Evolutionary conservation across 2,113 vertebrate species (phyloP).

Genomic region (Hoplias malabaricus): DNA sequence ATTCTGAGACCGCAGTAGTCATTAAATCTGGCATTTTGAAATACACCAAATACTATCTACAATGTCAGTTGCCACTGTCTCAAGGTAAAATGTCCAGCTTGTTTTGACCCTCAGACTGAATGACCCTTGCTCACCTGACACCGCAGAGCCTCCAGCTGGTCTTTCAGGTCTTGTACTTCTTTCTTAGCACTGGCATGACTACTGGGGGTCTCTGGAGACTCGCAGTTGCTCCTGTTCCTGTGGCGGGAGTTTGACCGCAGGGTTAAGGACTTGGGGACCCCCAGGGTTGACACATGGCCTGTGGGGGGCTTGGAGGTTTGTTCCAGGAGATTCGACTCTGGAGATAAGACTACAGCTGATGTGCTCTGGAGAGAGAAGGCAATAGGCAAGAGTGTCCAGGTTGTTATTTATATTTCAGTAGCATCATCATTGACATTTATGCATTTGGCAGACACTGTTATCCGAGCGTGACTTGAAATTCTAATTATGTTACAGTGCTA

Average conservation of each 20-base stretch:
- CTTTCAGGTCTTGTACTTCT: conserved; percentile 70
- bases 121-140: conserved; percentile 65
- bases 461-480: no score
- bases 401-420: no score
- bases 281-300: not conserved
- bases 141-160: conserved; percentile 71
- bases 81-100: conserved; percentile 34
- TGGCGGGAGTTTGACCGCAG: not conserved
- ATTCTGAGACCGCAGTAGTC: no score
- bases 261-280: not conserved
- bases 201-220: not conserved
- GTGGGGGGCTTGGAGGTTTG: not conserved
- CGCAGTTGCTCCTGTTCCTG: conserved; percentile 30
- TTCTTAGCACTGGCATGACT: conserved; percentile 37
- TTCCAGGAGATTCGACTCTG: conserved; percentile 4
- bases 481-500: no score
- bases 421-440: no score
- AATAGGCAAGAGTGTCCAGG: not conserved
- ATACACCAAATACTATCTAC: no score
- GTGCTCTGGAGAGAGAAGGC: not conserved
- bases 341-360: not conserved
- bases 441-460: no score
- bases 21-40: no score
- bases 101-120: conserved; percentile 62
- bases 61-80: no score